Conservation (phyloP, 2,888 invertebrate species). For the Mystacides longicornis region DNA sequence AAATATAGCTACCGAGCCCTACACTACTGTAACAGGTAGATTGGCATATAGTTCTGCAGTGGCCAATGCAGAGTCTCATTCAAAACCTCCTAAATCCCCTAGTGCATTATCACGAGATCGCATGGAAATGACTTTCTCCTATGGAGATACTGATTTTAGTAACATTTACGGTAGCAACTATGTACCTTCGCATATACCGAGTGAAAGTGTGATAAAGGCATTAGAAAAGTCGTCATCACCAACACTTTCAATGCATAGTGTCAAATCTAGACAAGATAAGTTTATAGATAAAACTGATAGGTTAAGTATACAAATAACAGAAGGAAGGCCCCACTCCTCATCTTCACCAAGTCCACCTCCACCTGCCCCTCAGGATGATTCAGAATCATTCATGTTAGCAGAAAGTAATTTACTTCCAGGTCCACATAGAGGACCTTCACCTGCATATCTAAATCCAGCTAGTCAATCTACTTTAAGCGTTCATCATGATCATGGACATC, state of each 20-base stretch:
- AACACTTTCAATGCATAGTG: conserved; percentile 54
- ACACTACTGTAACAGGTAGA: conserved; percentile 57
- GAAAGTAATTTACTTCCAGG: conserved; percentile 27
- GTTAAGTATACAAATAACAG: conserved; percentile 44
- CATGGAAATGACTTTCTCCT: conserved; percentile 51
- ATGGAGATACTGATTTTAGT: conserved; percentile 30
- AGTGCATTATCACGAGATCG: conserved; percentile 51
- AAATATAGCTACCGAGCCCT: conserved; percentile 51
- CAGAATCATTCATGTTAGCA: conserved; percentile 44
- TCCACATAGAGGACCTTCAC: conserved; percentile 33
- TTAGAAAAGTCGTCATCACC: conserved; percentile 54
- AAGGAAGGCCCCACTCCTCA: conserved; percentile 34
- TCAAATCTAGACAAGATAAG: conserved; percentile 58
- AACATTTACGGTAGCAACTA: conserved; percentile 29
- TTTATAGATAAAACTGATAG: conserved; percentile 47
- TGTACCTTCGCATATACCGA: conserved; percentile 45
- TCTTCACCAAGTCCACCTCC: conserved; percentile 69
- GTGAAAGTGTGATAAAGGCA: conserved; percentile 42
- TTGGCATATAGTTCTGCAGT: conserved; percentile 61
- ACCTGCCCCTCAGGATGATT: conserved; percentile 67
- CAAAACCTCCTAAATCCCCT: conserved; percentile 44
- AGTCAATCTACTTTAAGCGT: conserved; percentile 33
- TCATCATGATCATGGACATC: conserved; percentile 45
- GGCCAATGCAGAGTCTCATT: conserved; percentile 53
- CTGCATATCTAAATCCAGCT: conserved; percentile 40